Conservation (phyloP, 53 echinoderm and acorn worm genomes). For the Echinarachnius parma region DNA sequence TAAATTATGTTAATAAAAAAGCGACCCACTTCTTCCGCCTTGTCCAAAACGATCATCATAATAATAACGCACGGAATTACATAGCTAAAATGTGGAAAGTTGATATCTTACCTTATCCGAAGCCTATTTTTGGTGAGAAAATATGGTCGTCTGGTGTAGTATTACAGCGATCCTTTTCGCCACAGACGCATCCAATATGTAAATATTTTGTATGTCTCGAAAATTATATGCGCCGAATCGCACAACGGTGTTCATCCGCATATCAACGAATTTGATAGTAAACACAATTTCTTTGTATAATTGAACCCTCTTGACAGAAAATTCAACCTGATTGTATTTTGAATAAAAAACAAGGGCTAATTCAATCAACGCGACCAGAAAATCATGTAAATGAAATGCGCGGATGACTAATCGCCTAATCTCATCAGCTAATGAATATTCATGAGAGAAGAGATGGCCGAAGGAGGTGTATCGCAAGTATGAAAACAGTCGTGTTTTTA, state of each 20-base stretch:
- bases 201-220: slow-evolving; percentile 16
- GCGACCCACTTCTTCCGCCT: slow-evolving; percentile 2
- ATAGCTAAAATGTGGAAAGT: slow-evolving; percentile 4
- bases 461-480: slow-evolving; percentile 20
- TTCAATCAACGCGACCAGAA: too few relatives aligned
- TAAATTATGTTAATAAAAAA: slow-evolving; percentile 99
- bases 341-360: too few relatives aligned
- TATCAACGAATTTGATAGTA: not conserved
- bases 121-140: slow-evolving; percentile 25
- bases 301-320: too few relatives aligned
- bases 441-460: slow-evolving; percentile 15
- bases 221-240: not conserved
- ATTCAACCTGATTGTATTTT: not conserved
- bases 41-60: not conserved
- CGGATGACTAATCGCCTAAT: slow-evolving; percentile 4
- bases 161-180: slow-evolving; percentile 42
- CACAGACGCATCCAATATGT: slow-evolving; percentile 40
- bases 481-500: too few relatives aligned
- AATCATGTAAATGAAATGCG: not conserved
- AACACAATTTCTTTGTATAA: too few relatives aligned
- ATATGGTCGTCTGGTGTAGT: slow-evolving; percentile 45
- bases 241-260: slow-evolving; percentile 18
- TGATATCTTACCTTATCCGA: slow-evolving; percentile 26
- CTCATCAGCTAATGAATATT: slow-evolving; percentile 12
- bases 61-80: slow-evolving; percentile 24